Evolutionary conservation across 2,888 invertebrate species (phyloP), one percentile per base, ranked within the genome.

Genomic region (Eristalis intricaria): DNA sequence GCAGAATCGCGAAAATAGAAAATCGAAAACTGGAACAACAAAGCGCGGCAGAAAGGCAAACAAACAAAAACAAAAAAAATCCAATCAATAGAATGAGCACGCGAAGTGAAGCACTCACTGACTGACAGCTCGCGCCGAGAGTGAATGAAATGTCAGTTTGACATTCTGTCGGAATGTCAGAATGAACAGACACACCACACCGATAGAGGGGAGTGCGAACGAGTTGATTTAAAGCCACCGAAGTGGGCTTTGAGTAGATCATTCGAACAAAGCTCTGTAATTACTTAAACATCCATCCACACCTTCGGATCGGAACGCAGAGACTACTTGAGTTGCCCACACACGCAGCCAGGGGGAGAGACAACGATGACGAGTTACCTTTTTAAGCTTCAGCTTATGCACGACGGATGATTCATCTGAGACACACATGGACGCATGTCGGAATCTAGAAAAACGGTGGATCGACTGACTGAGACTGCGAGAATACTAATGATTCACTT

Each of bases 401-500:
- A 23, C 38, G 71, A 23, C 38, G 66, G 75, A 80, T 85, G 84
- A 85, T 40, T 80, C 80, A 80, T 85, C 63, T 73, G 11, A 63
- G 63, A 32, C 64, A 63, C 65, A 58, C 73, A 70, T 65, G 63
- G 61, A 80, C 65, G 84, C 71, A 71, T 68, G 84, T 80, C 61
- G 75, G 75, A 79, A 79, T 79, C 75, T 68, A 60, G 60, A 60
- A 60, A 60, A 60, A 60, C 50, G 50, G 50, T 50, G 50, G 50
- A 50, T 50, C 50, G 50, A 8, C 19, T 5, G 5, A 7, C 19
- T 1, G 11, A 63, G 5, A 50, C 0, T 35, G 32, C 32, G 63
- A 76, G 65, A 77, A 77, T 73, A 66, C 66, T 68, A 71, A 80
- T 85, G 80, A 85, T 66, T 85, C 80, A 85, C 60, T 79, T 23